phyloP scores from a whole-genome alignment of 2,797 vertebrate species.

The Cynodonichthys magdalenae region DNA sequence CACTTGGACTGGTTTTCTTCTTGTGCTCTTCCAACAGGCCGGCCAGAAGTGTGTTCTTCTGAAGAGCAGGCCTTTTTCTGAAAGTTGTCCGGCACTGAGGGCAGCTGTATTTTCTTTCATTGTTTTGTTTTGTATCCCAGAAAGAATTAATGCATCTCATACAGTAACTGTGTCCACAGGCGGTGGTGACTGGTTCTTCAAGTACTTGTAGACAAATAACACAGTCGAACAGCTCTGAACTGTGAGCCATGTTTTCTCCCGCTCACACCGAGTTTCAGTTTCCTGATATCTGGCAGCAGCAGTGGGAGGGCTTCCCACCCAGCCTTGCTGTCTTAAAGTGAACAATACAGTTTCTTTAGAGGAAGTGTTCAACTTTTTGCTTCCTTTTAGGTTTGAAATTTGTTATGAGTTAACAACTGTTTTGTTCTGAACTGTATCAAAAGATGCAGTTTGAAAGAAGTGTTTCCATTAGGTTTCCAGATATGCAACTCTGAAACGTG shows the following conservation, averaged over 20 bases:
- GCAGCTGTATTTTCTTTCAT: slow-evolving; percentile 39
- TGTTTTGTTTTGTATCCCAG: slow-evolving; percentile 38
- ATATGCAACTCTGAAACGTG: too few species aligned
- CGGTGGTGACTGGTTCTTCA: slow-evolving; percentile 53
- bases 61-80: slow-evolving; percentile 42
- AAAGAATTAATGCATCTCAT: slow-evolving; percentile 48
- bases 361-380: too few species aligned
- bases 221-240: slow-evolving; percentile 39
- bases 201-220: slow-evolving; percentile 54
- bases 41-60: slow-evolving; percentile 53
- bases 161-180: slow-evolving; percentile 67
- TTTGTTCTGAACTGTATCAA: too few species aligned
- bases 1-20: background rate
- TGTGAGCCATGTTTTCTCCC: slow-evolving; percentile 41
- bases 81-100: slow-evolving; percentile 60
- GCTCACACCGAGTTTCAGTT: slow-evolving; percentile 18
- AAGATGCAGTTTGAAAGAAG: too few species aligned
- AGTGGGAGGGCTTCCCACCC: background rate
- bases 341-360: too few species aligned
- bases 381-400: too few species aligned
- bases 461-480: too few species aligned
- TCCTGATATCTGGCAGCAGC: slow-evolving; percentile 9
- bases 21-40: slow-evolving; percentile 48
- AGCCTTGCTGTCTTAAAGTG: slow-evolving; percentile 8
- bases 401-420: too few species aligned